Evolutionary conservation across 2,113 vertebrate genomes (phyloP), one percentile per base, ranked within the genome.

Genomic region (Cyanoramphus novaezelandiae): DNA sequence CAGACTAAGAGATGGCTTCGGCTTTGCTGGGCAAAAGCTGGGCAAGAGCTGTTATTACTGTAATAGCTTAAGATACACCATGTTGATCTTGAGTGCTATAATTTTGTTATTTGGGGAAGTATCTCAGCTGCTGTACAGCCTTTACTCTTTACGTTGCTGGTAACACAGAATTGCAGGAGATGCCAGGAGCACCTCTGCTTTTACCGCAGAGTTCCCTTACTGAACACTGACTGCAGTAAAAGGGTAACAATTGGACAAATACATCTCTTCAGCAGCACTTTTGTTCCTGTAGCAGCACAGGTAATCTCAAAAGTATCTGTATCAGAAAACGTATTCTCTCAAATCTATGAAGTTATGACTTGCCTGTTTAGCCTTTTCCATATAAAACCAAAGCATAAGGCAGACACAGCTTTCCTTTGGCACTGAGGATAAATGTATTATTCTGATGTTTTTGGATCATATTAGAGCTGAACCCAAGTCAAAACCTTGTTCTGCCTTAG

Each of bases 251-350:
- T 76, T 37, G 47, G 52, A 59, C 50, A 86, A 50, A 86, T 75
- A 27, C 0, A 0, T 21, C 64, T 28, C 13, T 37, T 81, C 57
- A 13, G 35, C 31, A 64, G 50, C 1, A 1, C 6, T 16, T 71
- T 60, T 60, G 47, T 63, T 47, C 39, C 29, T 52, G 70, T 24
- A 47, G 47, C 2, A 8, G 29, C 52, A 47, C 1, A 11, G 6
- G 24, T 71, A 60, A 29, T 87, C 71, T 63, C 65, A 52, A n/a
- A 69, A 91, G 41, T n/a, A 52, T 64, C 17, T 33, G 2, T 17
- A 35, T 63, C 18, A 47, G 55, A 67, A 90, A 47, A 62, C 11
- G 11, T 1, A 8, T 44, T 67, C n/a, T 92, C 47, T 69, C 27
- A 79, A 37, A 91, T 71, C 60, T 24, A 7, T 1, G 9, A 11